A percentile compares a stretch with the other conserved stretches of the same genome.
phyloP scores from a whole-genome alignment of 2,888 invertebrate genomes.

The Agrochola lychnidis region DNA sequence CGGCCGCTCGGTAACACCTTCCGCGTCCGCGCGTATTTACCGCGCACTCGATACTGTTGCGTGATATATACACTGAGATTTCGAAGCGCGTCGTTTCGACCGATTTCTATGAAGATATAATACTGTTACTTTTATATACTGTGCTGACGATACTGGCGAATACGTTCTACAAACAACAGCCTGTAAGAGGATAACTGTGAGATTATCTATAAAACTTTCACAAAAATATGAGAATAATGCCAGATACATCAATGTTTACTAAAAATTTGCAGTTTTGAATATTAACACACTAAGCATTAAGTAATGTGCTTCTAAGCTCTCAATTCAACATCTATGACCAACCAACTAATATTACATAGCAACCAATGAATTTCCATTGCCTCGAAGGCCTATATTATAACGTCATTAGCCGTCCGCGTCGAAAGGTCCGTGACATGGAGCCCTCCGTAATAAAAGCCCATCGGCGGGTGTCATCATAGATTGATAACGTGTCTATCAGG shows the following conservation, averaged over 20 bases:
- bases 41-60: too few species aligned
- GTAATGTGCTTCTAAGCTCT: not conserved
- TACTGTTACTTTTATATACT: too few species aligned
- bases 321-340: not conserved
- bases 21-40: too few species aligned
- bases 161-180: not conserved
- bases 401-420: slow-evolving; percentile 53
- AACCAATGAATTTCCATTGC: slow-evolving; percentile 37
- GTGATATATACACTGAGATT: too few species aligned
- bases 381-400: slow-evolving; percentile 42
- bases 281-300: not conserved
- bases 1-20: too few species aligned
- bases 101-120: too few species aligned
- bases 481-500: slow-evolving; percentile 51
- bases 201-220: not conserved
- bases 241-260: not conserved
- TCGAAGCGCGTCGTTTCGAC: too few species aligned
- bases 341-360: not conserved
- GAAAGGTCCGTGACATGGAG: slow-evolving; percentile 43
- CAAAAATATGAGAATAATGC: not conserved
- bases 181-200: not conserved
- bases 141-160: not conserved
- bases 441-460: slow-evolving; percentile 49
- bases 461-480: slow-evolving; percentile 48
- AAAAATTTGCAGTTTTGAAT: not conserved